Conservation (phyloP, 2,797 vertebrate genomes). For the Sebastes glaucus region DNA sequence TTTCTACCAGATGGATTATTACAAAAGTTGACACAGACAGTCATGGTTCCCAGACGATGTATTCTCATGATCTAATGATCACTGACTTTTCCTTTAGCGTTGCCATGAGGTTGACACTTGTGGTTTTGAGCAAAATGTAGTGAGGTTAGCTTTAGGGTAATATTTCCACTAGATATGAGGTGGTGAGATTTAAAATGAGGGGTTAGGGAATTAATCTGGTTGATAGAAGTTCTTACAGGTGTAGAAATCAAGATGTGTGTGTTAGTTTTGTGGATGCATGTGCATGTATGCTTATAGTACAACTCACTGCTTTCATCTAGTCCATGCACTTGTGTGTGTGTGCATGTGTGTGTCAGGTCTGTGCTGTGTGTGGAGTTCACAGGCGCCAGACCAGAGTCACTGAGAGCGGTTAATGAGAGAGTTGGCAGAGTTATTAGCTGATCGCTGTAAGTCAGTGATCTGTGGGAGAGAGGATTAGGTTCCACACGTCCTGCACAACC, state of each 20-base stretch:
- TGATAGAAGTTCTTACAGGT: background rate
- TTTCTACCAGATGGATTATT: background rate
- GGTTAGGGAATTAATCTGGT: background rate
- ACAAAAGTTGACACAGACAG: background rate
- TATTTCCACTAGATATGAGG: background rate
- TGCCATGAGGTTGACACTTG: background rate
- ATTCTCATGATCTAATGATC: background rate
- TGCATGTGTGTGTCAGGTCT: slow-evolving; percentile 10
- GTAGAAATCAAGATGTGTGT: background rate
- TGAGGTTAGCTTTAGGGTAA: background rate
- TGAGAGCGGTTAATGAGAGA: slow-evolving; percentile 72
- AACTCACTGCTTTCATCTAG: slow-evolving; percentile 1
- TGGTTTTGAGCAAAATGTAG: background rate
- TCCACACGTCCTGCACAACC: slow-evolving; percentile 56
- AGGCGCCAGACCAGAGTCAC: slow-evolving; percentile 54
- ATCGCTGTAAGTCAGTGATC: slow-evolving; percentile 75
- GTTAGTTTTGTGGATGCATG: background rate
- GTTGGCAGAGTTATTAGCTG: slow-evolving; percentile 76
- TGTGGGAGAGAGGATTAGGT: slow-evolving; percentile 70
- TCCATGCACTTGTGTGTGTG: background rate
- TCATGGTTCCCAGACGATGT: background rate
- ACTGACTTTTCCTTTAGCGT: background rate
- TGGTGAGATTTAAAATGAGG: background rate
- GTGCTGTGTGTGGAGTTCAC: slow-evolving; percentile 42
- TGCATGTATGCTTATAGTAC: background rate